Evolutionary conservation across 1,140 invertebrate genomes (phyloP).

Genomic region (Polyergus mexicanus): DNA sequence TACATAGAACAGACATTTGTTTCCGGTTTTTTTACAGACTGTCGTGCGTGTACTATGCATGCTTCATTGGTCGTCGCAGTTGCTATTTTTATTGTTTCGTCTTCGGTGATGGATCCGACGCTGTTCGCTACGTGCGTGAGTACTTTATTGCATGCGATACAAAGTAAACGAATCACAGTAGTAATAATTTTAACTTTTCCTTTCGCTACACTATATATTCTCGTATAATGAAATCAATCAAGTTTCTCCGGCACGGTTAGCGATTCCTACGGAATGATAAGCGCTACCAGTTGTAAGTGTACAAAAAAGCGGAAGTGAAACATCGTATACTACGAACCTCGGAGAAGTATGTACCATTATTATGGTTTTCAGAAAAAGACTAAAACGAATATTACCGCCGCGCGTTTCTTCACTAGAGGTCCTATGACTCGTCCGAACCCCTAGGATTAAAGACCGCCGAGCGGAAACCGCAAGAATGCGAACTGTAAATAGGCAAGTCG

Average conservation of each 20-base stretch:
- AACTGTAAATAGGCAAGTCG: not conserved
- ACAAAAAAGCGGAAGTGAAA: slow-evolving; percentile 23
- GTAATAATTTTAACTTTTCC: slow-evolving; percentile 9
- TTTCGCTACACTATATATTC: too few relatives aligned
- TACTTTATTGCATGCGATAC: not conserved
- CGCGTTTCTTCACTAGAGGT: not conserved
- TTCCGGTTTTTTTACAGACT: not conserved
- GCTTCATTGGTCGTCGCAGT: not conserved
- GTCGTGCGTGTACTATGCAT: slow-evolving; percentile 5
- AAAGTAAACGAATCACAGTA: not conserved
- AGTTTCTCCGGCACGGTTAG: not conserved
- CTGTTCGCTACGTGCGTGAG: not conserved
- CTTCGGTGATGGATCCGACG: not conserved
- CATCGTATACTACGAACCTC: not conserved
- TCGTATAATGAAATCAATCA: not conserved
- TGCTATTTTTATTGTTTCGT: not conserved
- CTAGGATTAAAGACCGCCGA: slow-evolving; percentile 4
- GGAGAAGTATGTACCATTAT: not conserved
- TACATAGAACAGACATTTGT: not conserved
- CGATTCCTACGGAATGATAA: not conserved
- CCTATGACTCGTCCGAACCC: not conserved
- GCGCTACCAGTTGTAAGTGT: not conserved
- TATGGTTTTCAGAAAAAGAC: slow-evolving; percentile 4
- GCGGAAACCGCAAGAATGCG: slow-evolving; percentile 41
- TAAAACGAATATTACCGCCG: not conserved